Percentiles rank a stretch among this genome's conserved stretches.
Conservation (phyloP, 2,888 invertebrate genomes). For the Trichopoda pennipes region DNA sequence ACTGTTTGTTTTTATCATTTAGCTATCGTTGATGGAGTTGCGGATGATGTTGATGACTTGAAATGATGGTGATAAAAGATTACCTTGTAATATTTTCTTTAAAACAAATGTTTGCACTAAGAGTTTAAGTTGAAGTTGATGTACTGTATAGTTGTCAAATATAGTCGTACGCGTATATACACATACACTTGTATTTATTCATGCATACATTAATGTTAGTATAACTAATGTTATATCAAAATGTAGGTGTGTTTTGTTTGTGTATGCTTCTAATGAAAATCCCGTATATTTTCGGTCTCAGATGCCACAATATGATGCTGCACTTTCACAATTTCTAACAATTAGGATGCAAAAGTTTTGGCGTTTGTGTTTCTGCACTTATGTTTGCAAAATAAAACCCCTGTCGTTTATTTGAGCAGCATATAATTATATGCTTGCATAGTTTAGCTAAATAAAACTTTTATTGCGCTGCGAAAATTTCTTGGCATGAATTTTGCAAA, state of each 20-base stretch:
- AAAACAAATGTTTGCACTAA: slow-evolving; percentile 73
- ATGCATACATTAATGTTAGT: neutral
- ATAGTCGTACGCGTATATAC: neutral
- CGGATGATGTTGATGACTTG: slow-evolving; percentile 54
- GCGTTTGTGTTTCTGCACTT: neutral
- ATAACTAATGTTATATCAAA: neutral
- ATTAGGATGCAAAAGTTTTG: slow-evolving; percentile 46
- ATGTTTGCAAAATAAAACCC: slow-evolving; percentile 29
- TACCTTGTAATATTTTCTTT: slow-evolving; percentile 75
- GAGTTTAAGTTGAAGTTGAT: slow-evolving; percentile 56
- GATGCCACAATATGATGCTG: slow-evolving; percentile 31
- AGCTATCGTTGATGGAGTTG: slow-evolving; percentile 13
- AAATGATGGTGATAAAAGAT: slow-evolving; percentile 69
- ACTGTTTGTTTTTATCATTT: slow-evolving; percentile 3
- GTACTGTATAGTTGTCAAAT: slow-evolving; percentile 36
- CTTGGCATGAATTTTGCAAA: neutral
- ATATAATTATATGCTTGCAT: slow-evolving; percentile 46
- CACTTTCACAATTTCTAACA: slow-evolving; percentile 61
- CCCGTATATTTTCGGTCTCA: slow-evolving; percentile 3
- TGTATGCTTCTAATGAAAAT: neutral
- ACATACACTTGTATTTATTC: neutral
- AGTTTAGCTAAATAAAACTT: slow-evolving; percentile 21
- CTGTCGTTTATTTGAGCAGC: slow-evolving; percentile 37
- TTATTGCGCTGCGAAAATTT: neutral
- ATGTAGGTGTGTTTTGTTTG: neutral